A percentile compares a stretch with the other conserved stretches of the same genome.
phyloP scores from a whole-genome alignment of 1,140 invertebrate genomes.

The Cydia splendana region DNA sequence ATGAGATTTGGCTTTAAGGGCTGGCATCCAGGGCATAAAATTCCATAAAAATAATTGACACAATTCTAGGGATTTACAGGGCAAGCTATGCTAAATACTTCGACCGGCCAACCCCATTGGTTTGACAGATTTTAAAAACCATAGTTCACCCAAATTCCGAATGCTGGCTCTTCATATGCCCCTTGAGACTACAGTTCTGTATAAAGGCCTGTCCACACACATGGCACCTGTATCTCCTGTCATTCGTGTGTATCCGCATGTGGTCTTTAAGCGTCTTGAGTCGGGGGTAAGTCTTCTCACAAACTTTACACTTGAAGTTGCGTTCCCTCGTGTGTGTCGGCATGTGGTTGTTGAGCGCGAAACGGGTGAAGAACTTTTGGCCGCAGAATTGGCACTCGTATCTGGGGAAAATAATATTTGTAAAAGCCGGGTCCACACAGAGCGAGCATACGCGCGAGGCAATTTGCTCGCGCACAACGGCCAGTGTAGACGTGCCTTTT shows the following conservation, averaged over 20 bases:
- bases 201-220: conserved; percentile 80
- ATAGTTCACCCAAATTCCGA: conserved; percentile 59
- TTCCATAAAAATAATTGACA: too few species aligned
- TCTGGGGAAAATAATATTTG: conserved; percentile 37
- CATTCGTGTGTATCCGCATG: conserved; percentile 83
- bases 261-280: conserved; percentile 87
- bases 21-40: too few species aligned
- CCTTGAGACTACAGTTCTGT: conserved; percentile 73
- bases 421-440: too few species aligned
- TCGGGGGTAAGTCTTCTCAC: conserved; percentile 82
- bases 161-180: conserved; percentile 72
- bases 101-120: too few species aligned
- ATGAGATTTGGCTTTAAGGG: too few species aligned
- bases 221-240: conserved; percentile 77
- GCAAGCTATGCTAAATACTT: too few species aligned
- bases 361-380: conserved; percentile 86
- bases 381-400: conserved; percentile 76
- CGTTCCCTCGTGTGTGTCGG: conserved; percentile 84
- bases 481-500: too few species aligned
- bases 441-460: too few species aligned
- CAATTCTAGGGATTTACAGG: too few species aligned
- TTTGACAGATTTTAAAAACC: too few species aligned
- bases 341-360: conserved; percentile 85
- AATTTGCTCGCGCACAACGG: too few species aligned
- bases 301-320: conserved; percentile 82